phyloP scores from a whole-genome alignment of 2,113 vertebrate species.

The Myiozetetes cayanensis region DNA sequence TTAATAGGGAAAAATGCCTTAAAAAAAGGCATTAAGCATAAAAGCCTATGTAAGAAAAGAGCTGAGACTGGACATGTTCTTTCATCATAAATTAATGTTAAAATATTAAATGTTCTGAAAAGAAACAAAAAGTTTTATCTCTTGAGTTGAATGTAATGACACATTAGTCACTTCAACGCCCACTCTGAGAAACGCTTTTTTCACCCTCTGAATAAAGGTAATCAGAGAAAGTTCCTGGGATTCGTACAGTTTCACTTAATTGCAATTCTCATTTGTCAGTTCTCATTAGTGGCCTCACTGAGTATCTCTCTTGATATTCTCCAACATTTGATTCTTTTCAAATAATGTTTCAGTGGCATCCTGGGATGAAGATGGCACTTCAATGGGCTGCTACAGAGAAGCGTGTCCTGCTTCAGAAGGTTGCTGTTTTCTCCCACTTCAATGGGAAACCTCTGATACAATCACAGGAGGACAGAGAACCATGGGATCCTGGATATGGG shows the following conservation, averaged over 20 bases:
- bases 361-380: neutral
- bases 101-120: conserved; percentile 23
- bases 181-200: neutral
- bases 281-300: neutral
- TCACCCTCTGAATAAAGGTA: neutral
- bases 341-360: neutral
- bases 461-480: neutral
- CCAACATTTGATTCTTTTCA: neutral
- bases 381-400: neutral
- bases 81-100: conserved; percentile 29
- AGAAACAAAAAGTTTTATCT: conserved; percentile 25
- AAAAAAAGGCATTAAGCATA: neutral
- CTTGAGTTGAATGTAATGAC: conserved; percentile 6
- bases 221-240: neutral
- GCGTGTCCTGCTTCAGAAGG: neutral
- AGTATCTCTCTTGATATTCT: neutral
- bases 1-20: neutral
- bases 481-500: neutral
- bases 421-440: neutral
- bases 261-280: neutral
- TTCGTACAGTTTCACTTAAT: neutral
- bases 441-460: neutral
- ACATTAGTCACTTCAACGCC: neutral
- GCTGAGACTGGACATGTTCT: neutral
- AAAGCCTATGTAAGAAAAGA: neutral